phyloP scores from a whole-genome alignment of 1,140 invertebrate genomes.

The Drosophila ohnishii region DNA sequence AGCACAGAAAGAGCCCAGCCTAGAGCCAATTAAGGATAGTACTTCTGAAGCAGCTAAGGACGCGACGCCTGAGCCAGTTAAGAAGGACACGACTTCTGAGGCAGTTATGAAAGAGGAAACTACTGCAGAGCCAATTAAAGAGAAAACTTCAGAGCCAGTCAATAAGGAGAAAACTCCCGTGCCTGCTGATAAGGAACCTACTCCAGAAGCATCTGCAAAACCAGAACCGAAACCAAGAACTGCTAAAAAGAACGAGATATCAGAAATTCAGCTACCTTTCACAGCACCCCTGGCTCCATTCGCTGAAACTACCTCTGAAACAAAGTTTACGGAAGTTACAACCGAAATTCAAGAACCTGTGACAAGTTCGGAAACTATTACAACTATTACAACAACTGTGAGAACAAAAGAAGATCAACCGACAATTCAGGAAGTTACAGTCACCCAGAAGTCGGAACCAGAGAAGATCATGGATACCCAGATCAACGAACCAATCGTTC shows the following conservation, averaged over 20 bases:
- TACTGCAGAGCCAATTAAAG: neutral
- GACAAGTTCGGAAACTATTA: conserved; percentile 42
- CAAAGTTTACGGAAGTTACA: conserved; percentile 35
- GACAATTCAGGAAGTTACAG: conserved; percentile 15
- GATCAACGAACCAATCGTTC: conserved; percentile 20
- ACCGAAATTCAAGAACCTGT: conserved; percentile 35
- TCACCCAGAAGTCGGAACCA: conserved; percentile 12
- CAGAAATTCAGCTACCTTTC: conserved; percentile 49
- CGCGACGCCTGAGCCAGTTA: neutral
- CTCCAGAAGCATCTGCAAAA: conserved; percentile 22
- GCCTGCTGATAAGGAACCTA: neutral
- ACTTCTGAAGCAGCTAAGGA: conserved; percentile 5
- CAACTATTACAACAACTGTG: conserved; percentile 50
- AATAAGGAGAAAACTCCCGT: conserved; percentile 9
- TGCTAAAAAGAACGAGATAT: conserved; percentile 29
- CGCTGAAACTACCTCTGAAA: conserved; percentile 14
- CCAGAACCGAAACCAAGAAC: conserved; percentile 55
- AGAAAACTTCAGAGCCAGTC: neutral
- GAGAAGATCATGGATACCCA: conserved; percentile 15
- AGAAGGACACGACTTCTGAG: neutral
- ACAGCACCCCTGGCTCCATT: conserved; percentile 60
- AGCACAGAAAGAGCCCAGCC: too few species aligned
- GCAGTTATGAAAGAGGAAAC: conserved; percentile 1
- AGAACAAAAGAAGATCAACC: conserved; percentile 38
- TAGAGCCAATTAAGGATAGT: neutral